Conservation (phyloP, 2,113 vertebrate species). For the Pelodiscus sinensis region DNA sequence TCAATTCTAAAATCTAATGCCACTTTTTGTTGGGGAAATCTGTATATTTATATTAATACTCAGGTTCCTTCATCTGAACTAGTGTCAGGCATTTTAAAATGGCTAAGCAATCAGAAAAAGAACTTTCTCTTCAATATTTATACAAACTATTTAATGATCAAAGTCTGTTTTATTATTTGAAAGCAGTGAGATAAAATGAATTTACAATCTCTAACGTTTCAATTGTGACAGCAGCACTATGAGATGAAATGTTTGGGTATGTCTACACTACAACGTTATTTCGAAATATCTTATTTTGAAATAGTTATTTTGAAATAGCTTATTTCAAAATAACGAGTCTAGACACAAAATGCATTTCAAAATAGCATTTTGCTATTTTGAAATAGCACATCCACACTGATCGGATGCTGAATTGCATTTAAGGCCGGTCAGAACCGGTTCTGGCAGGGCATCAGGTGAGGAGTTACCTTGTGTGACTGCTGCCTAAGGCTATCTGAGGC, state of each 20-base stretch:
- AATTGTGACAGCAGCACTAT: constrained; percentile 41
- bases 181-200: constrained; percentile 1
- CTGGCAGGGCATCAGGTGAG: no score
- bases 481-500: no score
- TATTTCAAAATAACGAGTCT: no score
- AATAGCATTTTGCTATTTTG: no score
- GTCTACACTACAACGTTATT: no score
- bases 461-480: no score
- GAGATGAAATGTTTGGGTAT: constrained; percentile 28
- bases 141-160: constrained; percentile 14
- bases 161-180: constrained; percentile 36
- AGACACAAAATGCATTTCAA: no score
- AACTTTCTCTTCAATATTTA: constrained; percentile 44
- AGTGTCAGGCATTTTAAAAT: not conserved
- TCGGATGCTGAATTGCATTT: no score
- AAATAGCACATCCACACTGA: no score
- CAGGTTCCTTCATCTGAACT: not conserved
- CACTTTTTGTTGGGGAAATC: not conserved
- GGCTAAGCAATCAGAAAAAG: not conserved
- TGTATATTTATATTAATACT: not conserved
- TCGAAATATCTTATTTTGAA: no score
- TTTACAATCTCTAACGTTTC: constrained; percentile 41
- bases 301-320: no score
- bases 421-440: no score
- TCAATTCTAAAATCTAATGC: not conserved